Percentiles rank a stretch among this genome's conserved stretches.
phyloP scores from a whole-genome alignment of 2,888 invertebrate genomes.

The Drymonia ruficornis region DNA sequence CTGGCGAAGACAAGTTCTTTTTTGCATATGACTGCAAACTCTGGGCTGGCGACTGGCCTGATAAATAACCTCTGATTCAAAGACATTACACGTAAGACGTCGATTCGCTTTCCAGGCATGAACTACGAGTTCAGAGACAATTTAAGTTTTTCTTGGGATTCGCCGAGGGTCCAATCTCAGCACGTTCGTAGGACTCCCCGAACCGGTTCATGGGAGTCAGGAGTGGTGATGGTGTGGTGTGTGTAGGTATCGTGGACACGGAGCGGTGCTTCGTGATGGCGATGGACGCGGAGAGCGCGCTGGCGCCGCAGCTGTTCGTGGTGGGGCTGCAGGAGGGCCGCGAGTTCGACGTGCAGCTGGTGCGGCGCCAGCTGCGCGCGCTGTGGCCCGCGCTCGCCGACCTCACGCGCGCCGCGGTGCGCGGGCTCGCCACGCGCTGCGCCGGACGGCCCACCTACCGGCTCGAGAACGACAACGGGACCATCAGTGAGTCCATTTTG shows the following conservation, averaged over 20 bases:
- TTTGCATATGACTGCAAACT: too few relatives aligned
- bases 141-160: too few relatives aligned
- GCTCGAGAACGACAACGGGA: slow-evolving; percentile 86
- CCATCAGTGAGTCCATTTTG: slow-evolving; percentile 82
- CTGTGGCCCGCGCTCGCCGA: slow-evolving; percentile 84
- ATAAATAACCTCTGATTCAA: too few relatives aligned
- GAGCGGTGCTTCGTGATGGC: slow-evolving; percentile 96
- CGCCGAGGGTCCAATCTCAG: too few relatives aligned
- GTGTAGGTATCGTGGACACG: slow-evolving; percentile 89
- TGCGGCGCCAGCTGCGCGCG: slow-evolving; percentile 90
- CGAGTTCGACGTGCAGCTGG: slow-evolving; percentile 91
- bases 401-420: slow-evolving; percentile 13
- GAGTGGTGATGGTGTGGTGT: background rate
- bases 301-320: slow-evolving; percentile 86
- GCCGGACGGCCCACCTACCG: slow-evolving; percentile 88
- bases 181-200: too few relatives aligned
- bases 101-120: too few relatives aligned
- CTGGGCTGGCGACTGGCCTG: too few relatives aligned
- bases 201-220: too few relatives aligned
- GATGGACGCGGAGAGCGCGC: slow-evolving; percentile 90
- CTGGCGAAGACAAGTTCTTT: too few relatives aligned
- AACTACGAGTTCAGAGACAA: too few relatives aligned
- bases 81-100: too few relatives aligned
- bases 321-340: slow-evolving; percentile 90
- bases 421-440: slow-evolving; percentile 83